A percentile compares a stretch with the other conserved stretches of the same genome.
phyloP scores from a whole-genome alignment of 2,888 invertebrate genomes.

The Brachypalpus laphriformis region DNA sequence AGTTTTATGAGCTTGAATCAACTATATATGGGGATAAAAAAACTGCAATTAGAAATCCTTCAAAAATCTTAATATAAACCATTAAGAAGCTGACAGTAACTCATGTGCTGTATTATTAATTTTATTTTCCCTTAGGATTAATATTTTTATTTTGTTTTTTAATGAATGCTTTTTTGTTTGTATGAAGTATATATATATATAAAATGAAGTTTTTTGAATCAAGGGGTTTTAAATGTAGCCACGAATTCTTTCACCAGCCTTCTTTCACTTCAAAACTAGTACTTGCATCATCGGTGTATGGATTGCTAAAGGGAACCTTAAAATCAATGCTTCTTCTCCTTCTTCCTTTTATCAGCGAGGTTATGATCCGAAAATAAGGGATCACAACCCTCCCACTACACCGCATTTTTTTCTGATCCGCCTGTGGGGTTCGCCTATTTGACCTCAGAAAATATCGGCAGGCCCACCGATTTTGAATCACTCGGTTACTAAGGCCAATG shows the following conservation, averaged over 20 bases:
- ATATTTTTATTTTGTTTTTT: neutral
- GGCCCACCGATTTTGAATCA: too few species aligned
- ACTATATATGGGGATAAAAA: neutral
- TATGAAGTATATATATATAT: neutral
- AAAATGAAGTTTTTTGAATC: neutral
- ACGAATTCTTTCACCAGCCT: constrained; percentile 5
- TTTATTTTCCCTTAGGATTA: neutral
- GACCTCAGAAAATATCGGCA: too few species aligned
- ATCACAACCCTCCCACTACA: too few species aligned
- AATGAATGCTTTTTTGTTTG: neutral
- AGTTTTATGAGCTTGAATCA: neutral
- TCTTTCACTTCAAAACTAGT: neutral
- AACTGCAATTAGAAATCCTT: neutral
- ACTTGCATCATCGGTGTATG: neutral
- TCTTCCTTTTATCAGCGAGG: too few species aligned
- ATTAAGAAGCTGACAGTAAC: neutral
- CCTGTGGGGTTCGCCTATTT: too few species aligned
- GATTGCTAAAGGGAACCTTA: constrained; percentile 1
- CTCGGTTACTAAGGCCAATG: too few species aligned
- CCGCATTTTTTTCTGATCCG: too few species aligned
- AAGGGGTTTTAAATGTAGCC: constrained; percentile 7
- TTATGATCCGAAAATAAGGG: too few species aligned
- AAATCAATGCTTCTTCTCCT: constrained; percentile 16
- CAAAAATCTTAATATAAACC: neutral
- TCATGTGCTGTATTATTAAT: neutral